Base-by-base conservation (phyloP, 2,888 invertebrate species). In the Drosophila nigritarsus region DNA sequence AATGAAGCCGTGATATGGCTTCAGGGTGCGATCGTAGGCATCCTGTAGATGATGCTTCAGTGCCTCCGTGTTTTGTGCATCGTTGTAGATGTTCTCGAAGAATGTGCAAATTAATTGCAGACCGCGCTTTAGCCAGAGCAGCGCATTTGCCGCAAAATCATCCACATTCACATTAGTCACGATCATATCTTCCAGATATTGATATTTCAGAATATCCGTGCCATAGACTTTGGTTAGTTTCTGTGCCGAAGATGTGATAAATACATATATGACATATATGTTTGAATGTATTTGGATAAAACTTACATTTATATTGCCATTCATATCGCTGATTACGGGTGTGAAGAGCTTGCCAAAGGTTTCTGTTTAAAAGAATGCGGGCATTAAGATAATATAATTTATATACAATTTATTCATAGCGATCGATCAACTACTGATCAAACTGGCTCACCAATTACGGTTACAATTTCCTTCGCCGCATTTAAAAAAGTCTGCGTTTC, bases 261-360 rank as follows among this genome's bases (percentile, higher is more conserved):
- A 7, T 40, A 8, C 11, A 3, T 29, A 15, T 29, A 18, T 36
- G 3, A 8, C 8, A 11, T 36, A 6, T 2, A 8, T 29, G 13
- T 29, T 8, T 1, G 8, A n/a, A 1, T 38, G 29, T 2, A 32
- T 30, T 30, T 18, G 20, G 2, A 34, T 20, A 2, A 32, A 27
- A 59, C 87, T 94, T 93, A 96, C 97, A 91, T 95, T 94, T 80
- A 97, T 95, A 92, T 97, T 97, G 83, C 96, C 95, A 93, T 95
- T 95, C 95, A 97, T 96, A 89, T 97, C 97, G 92, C 94, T 95
- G 85, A 95, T 95, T 48, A 97, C 95, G 32, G 96, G 96, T 53
- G 95, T 94, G 92, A 97, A 96, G 20, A 95, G 93, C 92, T 95
- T 95, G 59, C 97, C 97, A 90, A 97, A 95, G 80, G 95, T 94